Conservation (phyloP, 2,797 vertebrate genomes). For the Pangasius djambal region DNA sequence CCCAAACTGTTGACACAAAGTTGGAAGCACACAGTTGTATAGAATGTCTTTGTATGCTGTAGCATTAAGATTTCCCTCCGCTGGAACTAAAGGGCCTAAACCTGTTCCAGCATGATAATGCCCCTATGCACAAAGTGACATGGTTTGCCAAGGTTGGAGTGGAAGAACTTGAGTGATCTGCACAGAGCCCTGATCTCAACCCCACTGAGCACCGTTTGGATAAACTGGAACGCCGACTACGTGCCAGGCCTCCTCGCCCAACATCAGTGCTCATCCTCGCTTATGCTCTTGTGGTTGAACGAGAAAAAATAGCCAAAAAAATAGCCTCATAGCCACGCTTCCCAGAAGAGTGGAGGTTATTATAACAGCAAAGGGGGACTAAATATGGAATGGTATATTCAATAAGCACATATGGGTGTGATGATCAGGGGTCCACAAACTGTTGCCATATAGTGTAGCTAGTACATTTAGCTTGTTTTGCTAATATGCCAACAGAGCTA, state of each 20-base stretch:
- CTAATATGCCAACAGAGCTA: not conserved
- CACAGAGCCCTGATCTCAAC: not conserved
- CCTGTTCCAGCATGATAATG: not conserved
- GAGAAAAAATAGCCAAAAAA: not conserved
- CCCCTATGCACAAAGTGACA: not conserved
- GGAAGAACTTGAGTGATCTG: not conserved
- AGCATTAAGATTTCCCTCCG: not conserved
- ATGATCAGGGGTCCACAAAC: not conserved
- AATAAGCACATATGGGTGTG: not conserved
- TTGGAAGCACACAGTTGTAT: not conserved
- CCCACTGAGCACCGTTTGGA: not conserved
- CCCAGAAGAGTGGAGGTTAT: not conserved
- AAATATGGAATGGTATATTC: not conserved
- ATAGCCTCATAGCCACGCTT: not conserved
- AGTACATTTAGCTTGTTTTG: not conserved
- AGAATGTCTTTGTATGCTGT: not conserved
- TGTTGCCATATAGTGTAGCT: not conserved
- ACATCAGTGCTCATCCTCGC: not conserved
- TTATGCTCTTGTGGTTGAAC: not conserved
- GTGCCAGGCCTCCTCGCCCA: not conserved
- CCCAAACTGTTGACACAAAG: not conserved
- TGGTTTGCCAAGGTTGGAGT: not conserved
- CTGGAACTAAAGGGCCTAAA: not conserved
- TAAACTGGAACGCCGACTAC: not conserved
- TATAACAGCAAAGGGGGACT: not conserved